Conservation (phyloP, 2,797 vertebrate genomes). For the Poeciliopsis paucimaculata region DNA sequence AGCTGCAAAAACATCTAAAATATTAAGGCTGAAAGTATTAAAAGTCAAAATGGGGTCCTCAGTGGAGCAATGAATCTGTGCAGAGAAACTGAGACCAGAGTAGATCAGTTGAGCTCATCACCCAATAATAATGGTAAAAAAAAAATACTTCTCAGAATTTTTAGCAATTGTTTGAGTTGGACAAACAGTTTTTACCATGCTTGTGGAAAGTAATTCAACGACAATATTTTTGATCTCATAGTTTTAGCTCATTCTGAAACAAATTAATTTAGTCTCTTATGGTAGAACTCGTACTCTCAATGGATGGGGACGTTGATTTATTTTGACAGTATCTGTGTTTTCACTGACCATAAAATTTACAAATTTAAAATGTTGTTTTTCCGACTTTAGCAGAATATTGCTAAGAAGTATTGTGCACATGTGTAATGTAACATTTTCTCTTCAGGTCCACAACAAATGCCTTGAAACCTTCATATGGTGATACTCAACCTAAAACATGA, state of each 20-base stretch:
- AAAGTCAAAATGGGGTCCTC: constrained; percentile 26
- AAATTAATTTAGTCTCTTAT: neutral
- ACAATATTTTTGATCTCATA: neutral
- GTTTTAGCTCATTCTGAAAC: neutral
- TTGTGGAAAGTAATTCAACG: neutral
- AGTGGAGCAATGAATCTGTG: neutral
- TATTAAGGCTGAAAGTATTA: constrained; percentile 14
- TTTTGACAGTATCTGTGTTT: neutral
- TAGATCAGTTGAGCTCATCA: neutral
- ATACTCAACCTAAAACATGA: neutral
- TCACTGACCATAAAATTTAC: too few species aligned
- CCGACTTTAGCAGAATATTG: too few species aligned
- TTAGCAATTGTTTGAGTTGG: neutral
- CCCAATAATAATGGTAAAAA: constrained; percentile 2
- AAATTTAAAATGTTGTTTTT: too few species aligned
- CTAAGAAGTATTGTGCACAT: too few species aligned
- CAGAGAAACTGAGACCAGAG: neutral
- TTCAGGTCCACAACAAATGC: neutral
- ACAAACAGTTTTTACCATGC: neutral
- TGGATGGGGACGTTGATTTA: neutral
- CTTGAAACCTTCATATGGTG: neutral
- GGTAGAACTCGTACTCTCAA: neutral
- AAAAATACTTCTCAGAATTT: neutral
- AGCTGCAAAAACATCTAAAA: constrained; percentile 18
- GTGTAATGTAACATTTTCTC: neutral